Conservation (phyloP, 2,113 vertebrate species). For the Cavia porcellus region DNA sequence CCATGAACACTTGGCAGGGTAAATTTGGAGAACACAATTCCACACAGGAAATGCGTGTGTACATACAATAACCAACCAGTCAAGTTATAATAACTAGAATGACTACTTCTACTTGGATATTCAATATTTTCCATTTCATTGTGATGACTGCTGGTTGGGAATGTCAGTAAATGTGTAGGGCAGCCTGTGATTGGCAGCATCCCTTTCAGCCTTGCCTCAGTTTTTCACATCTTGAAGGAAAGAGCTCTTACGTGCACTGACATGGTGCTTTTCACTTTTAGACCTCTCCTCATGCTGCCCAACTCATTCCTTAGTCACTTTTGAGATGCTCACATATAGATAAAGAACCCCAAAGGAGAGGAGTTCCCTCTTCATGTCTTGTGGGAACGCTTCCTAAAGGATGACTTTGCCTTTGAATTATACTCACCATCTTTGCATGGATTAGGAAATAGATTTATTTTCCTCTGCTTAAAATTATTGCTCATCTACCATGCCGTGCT, state of each 20-base stretch:
- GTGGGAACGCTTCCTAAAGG: not conserved
- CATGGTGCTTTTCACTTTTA: not conserved
- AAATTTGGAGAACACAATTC: not conserved
- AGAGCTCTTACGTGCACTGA: not conserved
- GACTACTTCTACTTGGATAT: not conserved
- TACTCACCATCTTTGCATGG: not conserved
- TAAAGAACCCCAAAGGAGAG: not conserved
- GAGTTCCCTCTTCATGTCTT: not conserved
- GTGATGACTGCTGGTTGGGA: not conserved
- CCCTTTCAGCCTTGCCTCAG: not conserved
- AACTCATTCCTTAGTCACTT: not conserved
- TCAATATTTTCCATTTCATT: not conserved
- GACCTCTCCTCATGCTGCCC: too few relatives aligned
- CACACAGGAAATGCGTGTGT: not conserved
- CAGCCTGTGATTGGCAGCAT: not conserved
- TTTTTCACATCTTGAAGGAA: not conserved
- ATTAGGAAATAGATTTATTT: slow-evolving; percentile 24
- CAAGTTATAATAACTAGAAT: not conserved
- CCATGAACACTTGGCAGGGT: not conserved
- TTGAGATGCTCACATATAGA: not conserved
- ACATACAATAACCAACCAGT: not conserved
- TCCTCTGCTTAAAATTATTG: not conserved
- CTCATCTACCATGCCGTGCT: not conserved
- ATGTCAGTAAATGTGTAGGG: not conserved
- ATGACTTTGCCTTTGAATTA: slow-evolving; percentile 22